A percentile compares a stretch with the other conserved stretches of the same genome.
Evolutionary conservation across 2,797 vertebrate species (phyloP).

Genomic region (Trichosurus vulpecula): DNA sequence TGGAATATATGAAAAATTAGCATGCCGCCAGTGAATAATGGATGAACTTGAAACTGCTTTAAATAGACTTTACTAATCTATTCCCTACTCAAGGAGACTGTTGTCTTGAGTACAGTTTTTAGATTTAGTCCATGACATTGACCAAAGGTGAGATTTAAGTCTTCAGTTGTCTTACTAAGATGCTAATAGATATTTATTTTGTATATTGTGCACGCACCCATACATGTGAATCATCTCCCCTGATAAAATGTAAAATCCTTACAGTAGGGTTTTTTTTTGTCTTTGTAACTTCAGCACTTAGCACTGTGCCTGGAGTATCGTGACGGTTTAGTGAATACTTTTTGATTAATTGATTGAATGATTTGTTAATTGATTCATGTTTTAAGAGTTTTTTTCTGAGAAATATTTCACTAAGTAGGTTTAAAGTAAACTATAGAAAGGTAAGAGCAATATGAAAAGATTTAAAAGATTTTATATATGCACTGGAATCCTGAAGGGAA

Average conservation of each 20-base stretch:
- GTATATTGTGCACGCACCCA: not conserved
- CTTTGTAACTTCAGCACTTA: not conserved
- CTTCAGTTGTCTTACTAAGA: constrained; percentile 31
- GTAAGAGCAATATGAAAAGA: not conserved
- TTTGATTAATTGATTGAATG: not conserved
- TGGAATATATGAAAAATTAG: constrained; percentile 4
- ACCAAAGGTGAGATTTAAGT: constrained; percentile 30
- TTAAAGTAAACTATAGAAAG: constrained; percentile 24
- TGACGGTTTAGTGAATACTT: not conserved
- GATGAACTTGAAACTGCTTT: constrained; percentile 49
- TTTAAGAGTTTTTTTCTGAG: not conserved
- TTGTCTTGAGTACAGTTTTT: constrained; percentile 25
- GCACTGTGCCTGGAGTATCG: not conserved
- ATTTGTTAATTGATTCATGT: not conserved
- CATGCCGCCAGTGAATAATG: constrained; percentile 39
- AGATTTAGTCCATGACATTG: not conserved
- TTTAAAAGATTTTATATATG: constrained; percentile 47
- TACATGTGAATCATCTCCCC: not conserved
- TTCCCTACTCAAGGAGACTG: constrained; percentile 37
- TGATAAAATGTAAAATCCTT: not conserved
- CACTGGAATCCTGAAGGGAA: not conserved
- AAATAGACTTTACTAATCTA: constrained; percentile 40
- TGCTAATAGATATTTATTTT: constrained; percentile 53
- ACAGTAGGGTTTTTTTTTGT: not conserved
- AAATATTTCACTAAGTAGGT: constrained; percentile 37